Base-by-base conservation (phyloP, 2,888 invertebrate species). In the Muscina levida region DNA sequence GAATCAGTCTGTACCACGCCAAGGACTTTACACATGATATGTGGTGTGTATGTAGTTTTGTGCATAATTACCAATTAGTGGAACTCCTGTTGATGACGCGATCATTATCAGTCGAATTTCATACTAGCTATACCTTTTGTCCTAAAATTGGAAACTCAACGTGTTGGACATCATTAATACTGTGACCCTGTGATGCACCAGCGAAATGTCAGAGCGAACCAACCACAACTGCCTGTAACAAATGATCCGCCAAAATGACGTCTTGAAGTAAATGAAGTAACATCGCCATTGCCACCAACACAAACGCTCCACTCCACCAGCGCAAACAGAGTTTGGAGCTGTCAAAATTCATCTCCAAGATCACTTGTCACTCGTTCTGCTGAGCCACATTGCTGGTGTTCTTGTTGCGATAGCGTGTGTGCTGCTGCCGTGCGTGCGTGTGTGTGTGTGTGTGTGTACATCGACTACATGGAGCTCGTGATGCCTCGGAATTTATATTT, bases 331-430 rank as follows among this genome's bases (percentile, higher is more conserved):
- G 83, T 82, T 84, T 79, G 86, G 85, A 83, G 84, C 85, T 89
- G 88, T 89, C 89, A 88, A 83, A 87, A 85, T 81, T 79, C 84
- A 85, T 87, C 84, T 84, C 83, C 84, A 85, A 85, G 82, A 85
- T 85, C 88, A 88, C 89, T 88, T 88, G 88, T 88, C 89, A 88
- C 85, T 65, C 56, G 76, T 74, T 39, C 37, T 10, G 17, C 17
- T 59, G 15, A 39, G 39, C 59, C 8, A 15, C 22, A 22, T 57
- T 1, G 37, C 13, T 15, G 65, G 22, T 77, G 65, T 70, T 66
- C 65, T 59, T 65, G 67, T 53, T 65, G 48, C 56, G 39, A 19
- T 22, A 65, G 44, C 56, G 15, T 68, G 62, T 11, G 19, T 2
- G 67, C 37, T 53, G 78, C 39, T 70, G 62, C 13, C 56, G 46